These are phyloP conservation scores for Empis livida DNA, from an alignment of 2,888 invertebrate genomes.

Conservation along the genomic window DNA sequence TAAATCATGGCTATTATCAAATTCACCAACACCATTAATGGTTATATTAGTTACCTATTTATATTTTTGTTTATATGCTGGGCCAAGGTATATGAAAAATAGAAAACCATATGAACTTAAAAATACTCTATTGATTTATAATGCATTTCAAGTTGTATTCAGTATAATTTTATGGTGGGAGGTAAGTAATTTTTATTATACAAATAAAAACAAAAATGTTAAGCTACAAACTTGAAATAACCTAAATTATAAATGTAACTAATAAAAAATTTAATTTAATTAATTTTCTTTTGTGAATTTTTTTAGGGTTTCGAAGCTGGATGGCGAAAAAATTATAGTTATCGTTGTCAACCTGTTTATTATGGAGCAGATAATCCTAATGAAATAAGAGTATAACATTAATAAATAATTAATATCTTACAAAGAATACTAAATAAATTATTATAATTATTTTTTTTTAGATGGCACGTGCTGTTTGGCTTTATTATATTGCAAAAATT, in stretches of 20 bases:
- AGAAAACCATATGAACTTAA: constrained; percentile 73
- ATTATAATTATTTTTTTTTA: constrained; percentile 13
- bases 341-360: constrained; percentile 59
- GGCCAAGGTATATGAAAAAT: constrained; percentile 79
- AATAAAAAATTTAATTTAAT: too few species aligned
- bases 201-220: neutral
- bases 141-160: constrained; percentile 73
- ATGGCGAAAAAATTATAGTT: constrained; percentile 49
- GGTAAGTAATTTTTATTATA: constrained; percentile 32
- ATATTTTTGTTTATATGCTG: constrained; percentile 63
- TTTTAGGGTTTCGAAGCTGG: constrained; percentile 41
- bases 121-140: constrained; percentile 69
- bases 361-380: constrained; percentile 44
- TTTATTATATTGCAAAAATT: constrained; percentile 36
- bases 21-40: constrained; percentile 54
- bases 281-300: neutral
- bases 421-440: constrained; percentile 1
- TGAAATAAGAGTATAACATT: constrained; percentile 39
- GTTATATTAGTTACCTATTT: constrained; percentile 55
- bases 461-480: constrained; percentile 37
- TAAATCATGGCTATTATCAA: constrained; percentile 61
- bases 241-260: neutral
- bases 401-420: too few species aligned
- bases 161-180: constrained; percentile 68
- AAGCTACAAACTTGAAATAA: neutral